Conservation (phyloP, 2,113 vertebrate species). For the Rhinolophus ferrumequinum region DNA sequence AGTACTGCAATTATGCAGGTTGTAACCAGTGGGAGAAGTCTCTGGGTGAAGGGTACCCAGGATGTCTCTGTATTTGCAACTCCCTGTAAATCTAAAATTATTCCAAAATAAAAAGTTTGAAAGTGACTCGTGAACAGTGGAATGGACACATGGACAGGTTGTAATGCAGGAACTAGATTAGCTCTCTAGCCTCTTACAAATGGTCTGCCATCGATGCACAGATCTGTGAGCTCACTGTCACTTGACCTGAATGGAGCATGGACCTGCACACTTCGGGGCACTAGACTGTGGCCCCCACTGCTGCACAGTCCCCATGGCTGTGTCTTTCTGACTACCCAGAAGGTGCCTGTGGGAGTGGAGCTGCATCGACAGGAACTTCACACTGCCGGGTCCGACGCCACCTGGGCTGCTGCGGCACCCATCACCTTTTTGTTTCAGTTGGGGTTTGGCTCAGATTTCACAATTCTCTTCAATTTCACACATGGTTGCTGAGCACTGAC, state of each 20-base stretch:
- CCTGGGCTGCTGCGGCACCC: background rate
- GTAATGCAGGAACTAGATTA: too few relatives aligned
- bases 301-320: background rate
- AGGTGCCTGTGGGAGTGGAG: background rate
- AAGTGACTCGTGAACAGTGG: background rate
- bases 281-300: background rate
- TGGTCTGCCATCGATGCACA: background rate
- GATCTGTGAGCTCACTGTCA: background rate
- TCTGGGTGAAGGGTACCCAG: background rate
- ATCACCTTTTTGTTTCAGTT: background rate
- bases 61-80: background rate
- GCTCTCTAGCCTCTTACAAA: background rate
- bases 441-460: background rate
- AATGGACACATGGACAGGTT: background rate
- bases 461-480: background rate
- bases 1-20: background rate
- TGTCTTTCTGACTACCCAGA: background rate
- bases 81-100: background rate
- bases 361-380: background rate
- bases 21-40: background rate
- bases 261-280: background rate
- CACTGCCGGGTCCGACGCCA: background rate
- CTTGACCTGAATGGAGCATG: background rate
- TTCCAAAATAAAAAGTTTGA: background rate
- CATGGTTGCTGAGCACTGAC: rapidly evolving